These are phyloP conservation scores for Trichonephila clavata DNA, from an alignment of 1,140 invertebrate species.

Conservation along the genomic window DNA sequence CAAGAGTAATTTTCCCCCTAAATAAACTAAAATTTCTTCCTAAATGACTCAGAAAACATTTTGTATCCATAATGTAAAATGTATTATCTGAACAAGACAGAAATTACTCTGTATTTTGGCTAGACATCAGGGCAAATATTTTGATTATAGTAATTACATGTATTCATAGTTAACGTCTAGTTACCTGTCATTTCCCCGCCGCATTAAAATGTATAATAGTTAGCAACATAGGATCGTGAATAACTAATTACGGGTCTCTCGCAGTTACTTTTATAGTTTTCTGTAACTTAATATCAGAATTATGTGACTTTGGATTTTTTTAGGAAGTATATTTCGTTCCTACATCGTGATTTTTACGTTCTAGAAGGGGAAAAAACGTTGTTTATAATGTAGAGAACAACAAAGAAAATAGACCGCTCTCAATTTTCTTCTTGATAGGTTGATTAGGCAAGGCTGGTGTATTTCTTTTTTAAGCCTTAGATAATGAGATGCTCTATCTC, in stretches of 20 bases:
- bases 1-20: not conserved
- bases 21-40: not conserved
- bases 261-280: not conserved
- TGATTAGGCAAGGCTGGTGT: too few species aligned
- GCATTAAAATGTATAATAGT: not conserved
- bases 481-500: too few species aligned
- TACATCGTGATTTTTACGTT: too few species aligned
- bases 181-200: slow-evolving; percentile 7
- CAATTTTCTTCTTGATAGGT: too few species aligned
- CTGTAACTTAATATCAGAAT: not conserved
- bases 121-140: not conserved
- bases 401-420: too few species aligned
- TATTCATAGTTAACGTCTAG: not conserved
- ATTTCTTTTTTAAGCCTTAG: too few species aligned
- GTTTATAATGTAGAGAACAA: too few species aligned
- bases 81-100: not conserved
- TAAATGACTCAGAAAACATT: not conserved
- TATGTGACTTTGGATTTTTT: not conserved
- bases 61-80: not conserved
- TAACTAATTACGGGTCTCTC: not conserved
- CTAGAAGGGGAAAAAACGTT: too few species aligned
- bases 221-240: not conserved
- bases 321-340: too few species aligned
- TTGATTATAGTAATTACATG: slow-evolving; percentile 10
- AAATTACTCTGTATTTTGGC: not conserved